These are phyloP conservation scores for Cheilosia grossa DNA, from an alignment of 2,888 invertebrate species.

Conservation along the genomic window DNA sequence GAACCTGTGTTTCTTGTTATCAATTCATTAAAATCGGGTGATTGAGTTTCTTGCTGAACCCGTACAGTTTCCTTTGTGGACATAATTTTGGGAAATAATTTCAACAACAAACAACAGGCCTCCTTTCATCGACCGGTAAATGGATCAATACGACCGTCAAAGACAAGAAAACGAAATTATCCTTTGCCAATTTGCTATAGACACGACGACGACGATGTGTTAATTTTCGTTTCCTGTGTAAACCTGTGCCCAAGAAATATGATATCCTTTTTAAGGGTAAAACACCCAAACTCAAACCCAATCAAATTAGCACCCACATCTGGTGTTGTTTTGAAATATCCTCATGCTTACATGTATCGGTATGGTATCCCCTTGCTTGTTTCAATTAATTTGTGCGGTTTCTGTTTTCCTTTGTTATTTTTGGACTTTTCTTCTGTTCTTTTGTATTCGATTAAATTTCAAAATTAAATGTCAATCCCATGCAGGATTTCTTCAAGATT, in stretches of 20 bases:
- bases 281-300: too few relatives aligned
- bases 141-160: slow-evolving; percentile 22
- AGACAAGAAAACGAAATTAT: slow-evolving; percentile 52
- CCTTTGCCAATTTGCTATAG: slow-evolving; percentile 53
- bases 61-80: background rate
- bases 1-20: slow-evolving; percentile 37
- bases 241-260: too few relatives aligned
- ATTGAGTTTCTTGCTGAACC: slow-evolving; percentile 33
- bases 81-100: slow-evolving; percentile 38
- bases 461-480: background rate
- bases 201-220: slow-evolving; percentile 20
- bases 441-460: slow-evolving; percentile 18
- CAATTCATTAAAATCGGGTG: slow-evolving; percentile 62
- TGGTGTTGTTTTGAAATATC: background rate
- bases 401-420: background rate
- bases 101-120: slow-evolving; percentile 34
- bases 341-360: background rate
- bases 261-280: too few relatives aligned
- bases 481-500: background rate
- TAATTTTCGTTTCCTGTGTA: slow-evolving; percentile 9
- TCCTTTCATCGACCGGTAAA: background rate
- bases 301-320: too few relatives aligned
- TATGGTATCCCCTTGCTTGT: slow-evolving; percentile 31
- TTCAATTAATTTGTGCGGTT: slow-evolving; percentile 59
- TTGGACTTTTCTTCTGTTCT: background rate